Conservation (phyloP, 2,888 invertebrate species). For the Drosophila niveifrons region DNA sequence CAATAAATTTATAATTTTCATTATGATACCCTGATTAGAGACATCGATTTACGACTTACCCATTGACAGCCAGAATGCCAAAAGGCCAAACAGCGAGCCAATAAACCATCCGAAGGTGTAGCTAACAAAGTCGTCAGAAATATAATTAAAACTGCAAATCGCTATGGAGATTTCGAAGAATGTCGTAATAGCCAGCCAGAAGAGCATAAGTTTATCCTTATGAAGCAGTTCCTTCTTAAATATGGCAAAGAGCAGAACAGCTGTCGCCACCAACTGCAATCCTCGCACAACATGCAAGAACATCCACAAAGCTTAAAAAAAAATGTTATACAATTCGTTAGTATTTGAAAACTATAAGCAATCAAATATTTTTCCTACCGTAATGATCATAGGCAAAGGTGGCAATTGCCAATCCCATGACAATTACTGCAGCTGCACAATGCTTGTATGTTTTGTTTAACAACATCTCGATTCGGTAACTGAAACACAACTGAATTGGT, state of each 20-base stretch:
- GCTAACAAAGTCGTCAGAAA: not conserved
- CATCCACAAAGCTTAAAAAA: not conserved
- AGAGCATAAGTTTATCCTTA: slow-evolving; percentile 21
- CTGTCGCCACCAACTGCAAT: slow-evolving; percentile 17
- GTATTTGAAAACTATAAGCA: too few species aligned
- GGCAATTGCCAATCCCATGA: slow-evolving; percentile 4
- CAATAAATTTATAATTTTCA: not conserved
- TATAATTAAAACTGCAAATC: not conserved
- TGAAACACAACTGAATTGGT: slow-evolving; percentile 25
- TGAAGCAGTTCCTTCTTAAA: slow-evolving; percentile 9
- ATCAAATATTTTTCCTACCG: not conserved
- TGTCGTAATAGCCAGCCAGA: slow-evolving; percentile 18
- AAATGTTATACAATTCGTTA: not conserved
- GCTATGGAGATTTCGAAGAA: not conserved
- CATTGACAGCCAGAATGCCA: not conserved
- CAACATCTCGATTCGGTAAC: slow-evolving; percentile 28
- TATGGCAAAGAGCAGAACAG: slow-evolving; percentile 5
- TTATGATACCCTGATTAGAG: not conserved
- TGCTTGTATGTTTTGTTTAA: not conserved
- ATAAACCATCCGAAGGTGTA: not conserved
- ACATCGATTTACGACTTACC: slow-evolving; percentile 9
- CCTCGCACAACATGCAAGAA: not conserved
- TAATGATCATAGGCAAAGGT: not conserved
- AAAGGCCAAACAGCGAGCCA: not conserved
- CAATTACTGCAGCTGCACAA: slow-evolving; percentile 15